Conservation (phyloP, 2,888 invertebrate species). For the Megalurothrips usitatus region DNA sequence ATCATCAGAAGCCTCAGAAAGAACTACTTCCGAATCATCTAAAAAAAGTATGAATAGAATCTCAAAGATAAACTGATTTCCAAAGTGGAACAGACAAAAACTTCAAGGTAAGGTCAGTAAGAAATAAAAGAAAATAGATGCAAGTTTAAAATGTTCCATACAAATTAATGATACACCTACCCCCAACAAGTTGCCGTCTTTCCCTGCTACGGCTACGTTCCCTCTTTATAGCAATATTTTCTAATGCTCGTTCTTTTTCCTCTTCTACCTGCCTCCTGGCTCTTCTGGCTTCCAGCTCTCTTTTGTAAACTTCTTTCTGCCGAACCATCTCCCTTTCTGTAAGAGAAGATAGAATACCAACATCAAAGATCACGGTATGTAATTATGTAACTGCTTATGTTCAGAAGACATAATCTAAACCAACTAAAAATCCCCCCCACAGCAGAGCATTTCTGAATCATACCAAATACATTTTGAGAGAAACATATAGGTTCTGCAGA, state of each 20-base stretch:
- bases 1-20: neutral
- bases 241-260: slow-evolving; percentile 47
- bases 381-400: too few species aligned
- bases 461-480: slow-evolving; percentile 10
- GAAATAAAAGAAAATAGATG: neutral
- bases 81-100: too few species aligned
- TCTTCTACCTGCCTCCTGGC: slow-evolving; percentile 51
- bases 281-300: slow-evolving; percentile 69
- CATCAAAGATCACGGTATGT: too few species aligned
- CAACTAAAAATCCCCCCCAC: too few species aligned
- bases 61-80: too few species aligned
- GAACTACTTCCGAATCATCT: neutral
- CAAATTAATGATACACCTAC: neutral
- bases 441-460: slow-evolving; percentile 31
- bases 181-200: neutral
- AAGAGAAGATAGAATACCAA: slow-evolving; percentile 36
- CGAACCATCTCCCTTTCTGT: slow-evolving; percentile 70
- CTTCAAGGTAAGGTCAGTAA: too few species aligned
- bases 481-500: neutral
- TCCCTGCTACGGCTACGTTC: slow-evolving; percentile 37
- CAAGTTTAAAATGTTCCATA: neutral
- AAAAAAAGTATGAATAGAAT: neutral
- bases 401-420: too few species aligned
- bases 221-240: slow-evolving; percentile 43
- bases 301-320: slow-evolving; percentile 67